Percentiles rank a stretch among this genome's conserved stretches.
phyloP scores from a whole-genome alignment of 2,113 vertebrate genomes.

The Hiodon alosoides region DNA sequence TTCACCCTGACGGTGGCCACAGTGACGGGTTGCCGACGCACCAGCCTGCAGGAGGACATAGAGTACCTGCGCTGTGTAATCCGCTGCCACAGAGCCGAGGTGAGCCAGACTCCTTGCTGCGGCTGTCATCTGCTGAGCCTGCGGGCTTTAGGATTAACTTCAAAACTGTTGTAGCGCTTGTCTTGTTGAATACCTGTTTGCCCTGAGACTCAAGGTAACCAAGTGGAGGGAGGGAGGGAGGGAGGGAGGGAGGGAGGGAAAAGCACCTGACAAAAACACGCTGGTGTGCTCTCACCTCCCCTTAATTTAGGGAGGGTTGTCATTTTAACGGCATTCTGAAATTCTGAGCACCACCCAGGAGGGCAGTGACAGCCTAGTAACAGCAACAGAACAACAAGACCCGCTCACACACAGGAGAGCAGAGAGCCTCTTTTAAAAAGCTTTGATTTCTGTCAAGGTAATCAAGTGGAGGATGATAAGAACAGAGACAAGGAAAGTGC shows the following conservation, averaged over 20 bases:
- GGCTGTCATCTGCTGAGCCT: background rate
- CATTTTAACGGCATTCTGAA: too few relatives aligned
- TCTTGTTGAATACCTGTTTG: background rate
- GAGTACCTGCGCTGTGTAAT: slow-evolving; percentile 52
- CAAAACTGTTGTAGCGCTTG: background rate
- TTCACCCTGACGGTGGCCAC: slow-evolving; percentile 64
- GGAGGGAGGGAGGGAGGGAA: too few relatives aligned
- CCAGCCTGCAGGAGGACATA: slow-evolving; percentile 56
- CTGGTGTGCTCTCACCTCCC: slow-evolving; percentile 1
- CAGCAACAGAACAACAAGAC: too few relatives aligned
- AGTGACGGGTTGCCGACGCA: slow-evolving; percentile 19
- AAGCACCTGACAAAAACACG: background rate
- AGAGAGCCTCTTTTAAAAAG: too few relatives aligned
- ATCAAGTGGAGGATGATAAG: too few relatives aligned
- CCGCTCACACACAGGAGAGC: too few relatives aligned
- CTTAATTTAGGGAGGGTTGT: too few relatives aligned
- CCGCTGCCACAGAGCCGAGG: slow-evolving; percentile 34
- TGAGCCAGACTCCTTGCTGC: slow-evolving; percentile 19
- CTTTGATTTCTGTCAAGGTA: too few relatives aligned
- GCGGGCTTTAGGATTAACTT: background rate
- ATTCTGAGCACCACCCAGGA: too few relatives aligned
- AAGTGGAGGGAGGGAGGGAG: too few relatives aligned
- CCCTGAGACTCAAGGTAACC: background rate
- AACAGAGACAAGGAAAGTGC: too few relatives aligned
- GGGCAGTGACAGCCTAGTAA: too few relatives aligned